Percentiles rank a stretch among this genome's conserved stretches.
Evolutionary conservation across 2,888 invertebrate species (phyloP).

Genomic region (Globia sparganii): DNA sequence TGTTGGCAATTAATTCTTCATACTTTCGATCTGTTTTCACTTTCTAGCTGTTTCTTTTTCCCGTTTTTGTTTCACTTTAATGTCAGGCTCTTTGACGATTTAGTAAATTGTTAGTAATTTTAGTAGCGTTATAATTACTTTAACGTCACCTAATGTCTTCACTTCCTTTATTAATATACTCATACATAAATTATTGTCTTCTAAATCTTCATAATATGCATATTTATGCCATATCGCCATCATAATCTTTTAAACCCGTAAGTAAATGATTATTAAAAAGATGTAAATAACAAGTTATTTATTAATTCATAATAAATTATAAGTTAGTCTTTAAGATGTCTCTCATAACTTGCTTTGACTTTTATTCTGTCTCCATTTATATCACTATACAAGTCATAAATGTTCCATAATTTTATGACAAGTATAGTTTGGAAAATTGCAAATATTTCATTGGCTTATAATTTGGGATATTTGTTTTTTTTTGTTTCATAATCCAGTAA

Average conservation of each 20-base stretch:
- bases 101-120: background rate
- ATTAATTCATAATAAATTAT: background rate
- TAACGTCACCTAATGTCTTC: background rate
- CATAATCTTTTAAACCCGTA: background rate
- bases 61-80: conserved; percentile 5
- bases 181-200: background rate
- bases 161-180: background rate
- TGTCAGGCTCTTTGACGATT: conserved; percentile 12
- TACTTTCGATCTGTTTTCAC: conserved; percentile 60
- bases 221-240: background rate
- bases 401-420: background rate
- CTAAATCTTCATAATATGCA: background rate
- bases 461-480: too few relatives aligned
- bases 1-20: conserved; percentile 53
- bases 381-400: background rate
- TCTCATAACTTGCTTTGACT: conserved; percentile 8
- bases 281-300: conserved; percentile 16
- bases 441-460: background rate
- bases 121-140: conserved; percentile 9
- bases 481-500: too few relatives aligned
- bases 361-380: background rate
- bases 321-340: background rate
- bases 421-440: background rate
- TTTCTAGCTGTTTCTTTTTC: conserved; percentile 48
- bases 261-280: background rate